phyloP scores from a whole-genome alignment of 1,140 invertebrate species.

The Drosophila simulans region DNA sequence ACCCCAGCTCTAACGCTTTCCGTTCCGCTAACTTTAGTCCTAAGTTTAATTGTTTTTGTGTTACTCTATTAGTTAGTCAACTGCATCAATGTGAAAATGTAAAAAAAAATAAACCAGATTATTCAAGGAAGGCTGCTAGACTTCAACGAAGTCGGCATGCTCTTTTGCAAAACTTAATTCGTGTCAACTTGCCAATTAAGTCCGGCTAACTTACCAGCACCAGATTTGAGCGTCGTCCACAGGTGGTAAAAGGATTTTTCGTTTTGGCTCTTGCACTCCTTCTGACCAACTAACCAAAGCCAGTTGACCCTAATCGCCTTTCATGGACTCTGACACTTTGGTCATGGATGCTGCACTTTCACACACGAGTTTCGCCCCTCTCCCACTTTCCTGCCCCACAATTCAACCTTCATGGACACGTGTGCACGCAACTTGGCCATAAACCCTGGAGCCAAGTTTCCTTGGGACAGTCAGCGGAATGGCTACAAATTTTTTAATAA shows the following conservation, averaged over 20 bases:
- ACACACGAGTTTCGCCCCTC: conserved; percentile 8
- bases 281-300: conserved; percentile 48
- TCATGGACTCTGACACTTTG: conserved; percentile 72
- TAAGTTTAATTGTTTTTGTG: conserved; percentile 72
- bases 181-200: conserved; percentile 21
- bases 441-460: conserved; percentile 58
- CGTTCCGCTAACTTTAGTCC: conserved; percentile 36
- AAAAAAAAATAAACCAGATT: conserved; percentile 58
- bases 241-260: conserved; percentile 45
- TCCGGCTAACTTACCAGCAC: background rate
- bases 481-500: conserved; percentile 79
- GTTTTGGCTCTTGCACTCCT: conserved; percentile 12
- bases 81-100: conserved; percentile 60
- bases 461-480: conserved; percentile 57
- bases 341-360: conserved; percentile 46
- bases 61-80: conserved; percentile 64
- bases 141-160: background rate
- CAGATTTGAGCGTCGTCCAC: conserved; percentile 35
- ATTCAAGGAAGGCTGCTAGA: conserved; percentile 18
- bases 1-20: conserved; percentile 44
- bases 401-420: conserved; percentile 32
- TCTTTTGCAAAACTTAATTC: conserved; percentile 20
- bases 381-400: background rate
- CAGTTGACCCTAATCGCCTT: conserved; percentile 70
- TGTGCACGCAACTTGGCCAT: conserved; percentile 62